A percentile compares a stretch with the other conserved stretches of the same genome.
These are phyloP conservation scores for Macaca nemestrina DNA, from an alignment of 2,113 vertebrate genomes.

Conservation along the genomic window DNA sequence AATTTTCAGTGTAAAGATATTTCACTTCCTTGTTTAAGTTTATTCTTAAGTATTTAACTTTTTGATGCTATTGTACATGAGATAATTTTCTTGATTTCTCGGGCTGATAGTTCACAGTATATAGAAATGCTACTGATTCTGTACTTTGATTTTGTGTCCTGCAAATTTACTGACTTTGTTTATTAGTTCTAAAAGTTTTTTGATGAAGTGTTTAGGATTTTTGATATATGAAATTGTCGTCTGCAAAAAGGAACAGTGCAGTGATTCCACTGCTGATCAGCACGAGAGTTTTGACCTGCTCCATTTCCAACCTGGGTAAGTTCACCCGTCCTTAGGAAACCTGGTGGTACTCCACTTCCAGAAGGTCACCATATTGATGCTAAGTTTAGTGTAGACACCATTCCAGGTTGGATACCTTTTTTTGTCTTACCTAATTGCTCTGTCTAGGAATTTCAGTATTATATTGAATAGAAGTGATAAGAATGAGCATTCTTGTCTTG, in stretches of 20 bases:
- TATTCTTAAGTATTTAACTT: background rate
- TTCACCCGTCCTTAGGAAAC: too few species aligned
- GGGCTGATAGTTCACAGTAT: background rate
- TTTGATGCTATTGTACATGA: background rate
- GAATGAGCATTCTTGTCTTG: background rate
- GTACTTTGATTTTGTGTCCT: background rate
- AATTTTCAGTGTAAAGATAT: background rate
- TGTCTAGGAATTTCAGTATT: background rate
- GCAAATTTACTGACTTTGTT: background rate
- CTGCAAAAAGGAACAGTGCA: background rate
- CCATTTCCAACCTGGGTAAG: too few species aligned
- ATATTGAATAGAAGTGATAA: background rate
- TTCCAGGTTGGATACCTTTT: background rate
- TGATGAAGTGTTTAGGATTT: background rate
- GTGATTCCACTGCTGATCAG: background rate
- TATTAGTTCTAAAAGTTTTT: background rate
- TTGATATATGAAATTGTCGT: background rate
- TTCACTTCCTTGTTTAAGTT: background rate
- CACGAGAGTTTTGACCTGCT: too few species aligned
- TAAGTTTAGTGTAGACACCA: too few species aligned
- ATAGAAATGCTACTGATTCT: background rate
- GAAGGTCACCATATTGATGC: too few species aligned
- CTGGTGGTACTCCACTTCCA: too few species aligned
- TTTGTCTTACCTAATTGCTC: background rate
- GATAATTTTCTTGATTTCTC: background rate